Evolutionary conservation across 2,888 invertebrate species (phyloP).

Genomic region (Bembecia ichneumoniformis): DNA sequence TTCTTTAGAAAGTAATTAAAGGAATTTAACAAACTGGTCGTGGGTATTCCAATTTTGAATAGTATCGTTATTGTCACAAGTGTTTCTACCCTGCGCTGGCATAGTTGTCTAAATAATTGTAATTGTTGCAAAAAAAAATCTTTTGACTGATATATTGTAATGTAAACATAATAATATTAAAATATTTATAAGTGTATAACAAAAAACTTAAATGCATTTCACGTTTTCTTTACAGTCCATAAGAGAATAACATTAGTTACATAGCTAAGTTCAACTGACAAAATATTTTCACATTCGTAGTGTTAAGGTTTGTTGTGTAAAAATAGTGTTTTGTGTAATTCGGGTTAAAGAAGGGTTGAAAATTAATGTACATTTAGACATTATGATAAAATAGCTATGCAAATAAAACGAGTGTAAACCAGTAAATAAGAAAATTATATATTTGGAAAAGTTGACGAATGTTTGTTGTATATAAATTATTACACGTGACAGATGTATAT

Average conservation of each 20-base stretch:
- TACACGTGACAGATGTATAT: conserved; percentile 58
- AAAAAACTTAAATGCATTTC: conserved; percentile 71
- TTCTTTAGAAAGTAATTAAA: no score
- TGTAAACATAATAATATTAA: conserved; percentile 62
- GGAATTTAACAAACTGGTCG: no score
- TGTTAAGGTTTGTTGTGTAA: conserved; percentile 67
- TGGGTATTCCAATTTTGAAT: no score
- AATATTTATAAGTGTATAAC: conserved; percentile 66
- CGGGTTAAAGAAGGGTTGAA: conserved; percentile 58
- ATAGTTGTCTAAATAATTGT: no score
- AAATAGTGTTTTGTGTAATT: conserved; percentile 59
- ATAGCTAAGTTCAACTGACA: conserved; percentile 56
- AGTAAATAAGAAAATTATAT: conserved; percentile 57
- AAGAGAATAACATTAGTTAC: conserved; percentile 50
- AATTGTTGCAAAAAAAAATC: conserved; percentile 31
- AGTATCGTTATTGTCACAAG: no score
- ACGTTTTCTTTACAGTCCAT: conserved; percentile 70
- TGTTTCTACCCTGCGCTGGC: no score
- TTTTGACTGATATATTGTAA: conserved; percentile 68
- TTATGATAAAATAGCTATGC: conserved; percentile 62
- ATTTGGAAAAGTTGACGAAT: conserved; percentile 66
- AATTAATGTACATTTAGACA: conserved; percentile 60
- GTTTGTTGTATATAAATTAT: conserved; percentile 58
- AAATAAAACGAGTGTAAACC: conserved; percentile 52
- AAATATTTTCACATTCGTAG: conserved; percentile 70